Evolutionary conservation across 2,113 vertebrate genomes (phyloP), one percentile per base, ranked within the genome.

Genomic region (Psilopsiagon aymara): DNA sequence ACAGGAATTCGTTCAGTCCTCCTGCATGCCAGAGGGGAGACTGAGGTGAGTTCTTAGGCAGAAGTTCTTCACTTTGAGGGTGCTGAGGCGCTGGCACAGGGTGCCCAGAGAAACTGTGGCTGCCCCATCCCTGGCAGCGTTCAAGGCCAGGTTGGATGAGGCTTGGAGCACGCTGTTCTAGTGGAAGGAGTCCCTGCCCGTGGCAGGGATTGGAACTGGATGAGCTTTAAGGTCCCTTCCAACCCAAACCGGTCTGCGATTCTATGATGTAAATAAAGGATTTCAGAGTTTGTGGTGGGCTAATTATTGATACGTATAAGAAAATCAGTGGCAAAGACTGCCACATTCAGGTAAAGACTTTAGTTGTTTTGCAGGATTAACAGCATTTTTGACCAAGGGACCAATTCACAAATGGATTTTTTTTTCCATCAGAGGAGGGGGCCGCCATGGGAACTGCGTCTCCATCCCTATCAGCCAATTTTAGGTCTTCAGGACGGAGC

Each of bases 361-460:
- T 1, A 20, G n/a, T 31, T n/a, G 8, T 37, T 68, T 64, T 64
- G 43, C 43, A 39, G 31, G 24, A 9, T 62, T 62, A 25, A n/a
- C 17, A 53, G 9, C 31, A 3, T 28, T 69, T 81, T 84, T 51
- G 24, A 55, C 49, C 1, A 27, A 51, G 41, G 28, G 21, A 82
- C 28, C 17, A 28, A 24, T 10, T 13, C 71, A 28, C 51, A 35
- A 19, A 35, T 8, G 23, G 21, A 21, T 53, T 68, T 77, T 70
- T 39, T 39, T 76, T 64, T 9, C 60, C n/a, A 21, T 44, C 35
- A 17, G 75, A 35, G 43, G 16, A 64, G 28, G 4, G 9, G 11
- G 10, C 27, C 19, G 13, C 11, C 4, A 1, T 1, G 43, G 68
- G 68, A 39, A 59, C 39, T 3, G 23, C 1, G 0, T 2, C 43